A percentile compares a stretch with the other conserved stretches of the same genome.
Evolutionary conservation across 2,888 invertebrate species (phyloP).

Genomic region (Sphaerophoria taeniata): DNA sequence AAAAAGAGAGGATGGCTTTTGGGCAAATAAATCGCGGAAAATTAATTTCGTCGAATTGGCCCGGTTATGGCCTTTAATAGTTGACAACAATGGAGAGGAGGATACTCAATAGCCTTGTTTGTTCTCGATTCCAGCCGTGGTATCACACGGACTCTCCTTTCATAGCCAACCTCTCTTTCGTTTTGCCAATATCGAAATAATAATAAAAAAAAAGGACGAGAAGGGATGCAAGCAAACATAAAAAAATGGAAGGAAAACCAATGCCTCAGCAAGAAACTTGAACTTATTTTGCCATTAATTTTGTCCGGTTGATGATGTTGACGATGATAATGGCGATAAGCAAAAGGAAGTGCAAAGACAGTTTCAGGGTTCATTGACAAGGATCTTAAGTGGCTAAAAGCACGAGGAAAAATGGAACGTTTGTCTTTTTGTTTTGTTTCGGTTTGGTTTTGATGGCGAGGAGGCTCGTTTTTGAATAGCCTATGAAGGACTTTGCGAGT

Average conservation of each 20-base stretch:
- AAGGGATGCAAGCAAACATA: background rate
- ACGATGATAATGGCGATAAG: slow-evolving; percentile 64
- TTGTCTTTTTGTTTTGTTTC: slow-evolving; percentile 32
- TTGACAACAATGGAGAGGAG: slow-evolving; percentile 61
- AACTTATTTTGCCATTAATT: slow-evolving; percentile 69
- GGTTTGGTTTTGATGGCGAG: slow-evolving; percentile 78
- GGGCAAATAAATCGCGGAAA: slow-evolving; percentile 70
- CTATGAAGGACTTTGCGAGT: too few relatives aligned
- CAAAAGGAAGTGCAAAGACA: slow-evolving; percentile 39
- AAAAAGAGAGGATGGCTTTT: slow-evolving; percentile 3
- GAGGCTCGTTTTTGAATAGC: slow-evolving; percentile 77
- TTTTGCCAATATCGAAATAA: background rate
- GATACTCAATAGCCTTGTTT: slow-evolving; percentile 63
- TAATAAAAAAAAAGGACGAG: background rate
- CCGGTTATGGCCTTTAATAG: slow-evolving; percentile 64
- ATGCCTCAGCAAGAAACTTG: slow-evolving; percentile 55
- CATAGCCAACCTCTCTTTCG: background rate
- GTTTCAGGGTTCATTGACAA: slow-evolving; percentile 37
- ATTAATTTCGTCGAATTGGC: slow-evolving; percentile 70
- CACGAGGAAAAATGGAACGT: slow-evolving; percentile 7
- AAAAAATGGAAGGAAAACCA: slow-evolving; percentile 21
- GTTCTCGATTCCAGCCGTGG: slow-evolving; percentile 50
- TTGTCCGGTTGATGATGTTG: slow-evolving; percentile 19
- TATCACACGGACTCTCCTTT: slow-evolving; percentile 40
- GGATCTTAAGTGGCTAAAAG: slow-evolving; percentile 6